Evolutionary conservation across 2,888 invertebrate species (phyloP), one percentile per base, ranked within the genome.

Genomic region (Drosophila birchii): DNA sequence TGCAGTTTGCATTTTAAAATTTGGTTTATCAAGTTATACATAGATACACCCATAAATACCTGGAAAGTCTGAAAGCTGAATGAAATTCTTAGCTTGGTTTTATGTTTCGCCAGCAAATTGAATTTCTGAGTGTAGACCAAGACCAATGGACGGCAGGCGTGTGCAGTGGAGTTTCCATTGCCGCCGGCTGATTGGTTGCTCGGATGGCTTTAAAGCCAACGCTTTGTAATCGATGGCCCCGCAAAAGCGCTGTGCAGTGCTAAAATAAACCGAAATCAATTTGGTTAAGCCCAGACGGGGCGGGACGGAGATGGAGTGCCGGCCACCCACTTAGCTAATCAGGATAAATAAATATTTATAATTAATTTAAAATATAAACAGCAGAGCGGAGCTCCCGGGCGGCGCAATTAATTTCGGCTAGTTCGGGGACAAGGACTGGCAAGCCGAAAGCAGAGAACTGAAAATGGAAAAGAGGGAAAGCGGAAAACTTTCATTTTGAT

Each of bases 311-410:
- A 39, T 34, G 20, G 29, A 38, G 23, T 32, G 38, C 49, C 67
- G 29, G 18, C 57, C 67, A 53, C 43, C 51, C 70, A 55, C 72
- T 57, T 74, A 84, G 75, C 86, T 86, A 89, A 86, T 89, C 89
- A 85, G 73, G 76, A 86, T 88, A 86, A 88, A 89, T 89, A 86
- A 86, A 86, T 86, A 86, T 86, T 86, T 89, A 86, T 89, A 89
- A 86, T 86, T 86, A 86, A 86, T 86, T 86, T 88, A 86, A 86
- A 86, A 82, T 88, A 86, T 89, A 85, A 86, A 89, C 86, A 86
- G 76, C 73, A 73, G 67, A 61, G 58, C 26, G 29, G 29, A 6
- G 23, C 23, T 68, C 58, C 78, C 77, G 59, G 63, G 75, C 59
- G 67, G 76, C 79, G 77, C 89, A 89, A 86, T 89, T 89, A 89